A percentile compares a stretch with the other conserved stretches of the same genome.
These are phyloP conservation scores for Polymixis lichenea DNA, from an alignment of 2,888 invertebrate species.

Conservation along the genomic window DNA sequence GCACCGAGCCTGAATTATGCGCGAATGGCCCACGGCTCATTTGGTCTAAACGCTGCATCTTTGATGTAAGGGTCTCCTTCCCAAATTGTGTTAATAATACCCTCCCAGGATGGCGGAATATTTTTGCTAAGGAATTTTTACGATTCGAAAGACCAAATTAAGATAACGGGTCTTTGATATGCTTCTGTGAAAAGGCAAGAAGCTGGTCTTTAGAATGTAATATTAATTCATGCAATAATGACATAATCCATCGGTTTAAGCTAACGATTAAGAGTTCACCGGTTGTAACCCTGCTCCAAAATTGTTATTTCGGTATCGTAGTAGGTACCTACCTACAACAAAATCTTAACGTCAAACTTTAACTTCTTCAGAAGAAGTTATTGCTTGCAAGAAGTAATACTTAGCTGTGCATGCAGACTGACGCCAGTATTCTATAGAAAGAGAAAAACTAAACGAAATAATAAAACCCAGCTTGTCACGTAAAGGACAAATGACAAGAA, in stretches of 20 bases:
- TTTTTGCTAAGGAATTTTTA: slow-evolving; percentile 35
- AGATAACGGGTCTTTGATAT: slow-evolving; percentile 9
- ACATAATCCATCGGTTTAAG: not conserved
- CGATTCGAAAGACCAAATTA: slow-evolving; percentile 36
- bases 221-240: not conserved
- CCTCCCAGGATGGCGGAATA: slow-evolving; percentile 38
- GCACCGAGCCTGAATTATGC: slow-evolving; percentile 82
- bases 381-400: slow-evolving; percentile 10
- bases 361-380: not conserved
- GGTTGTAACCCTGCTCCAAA: not conserved
- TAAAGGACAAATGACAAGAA: slow-evolving; percentile 46
- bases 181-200: not conserved
- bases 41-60: slow-evolving; percentile 84
- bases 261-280: not conserved
- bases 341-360: no score
- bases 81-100: slow-evolving; percentile 81
- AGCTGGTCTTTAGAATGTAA: not conserved
- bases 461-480: slow-evolving; percentile 34
- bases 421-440: not conserved
- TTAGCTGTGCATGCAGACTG: not conserved
- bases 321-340: no score
- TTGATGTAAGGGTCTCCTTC: slow-evolving; percentile 79
- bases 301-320: not conserved
- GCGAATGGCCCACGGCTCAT: slow-evolving; percentile 87
- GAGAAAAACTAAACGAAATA: slow-evolving; percentile 20